Percentiles rank a stretch among this genome's conserved stretches.
Evolutionary conservation across 2,888 invertebrate species (phyloP).

Genomic region (Cotesia congregata): DNA sequence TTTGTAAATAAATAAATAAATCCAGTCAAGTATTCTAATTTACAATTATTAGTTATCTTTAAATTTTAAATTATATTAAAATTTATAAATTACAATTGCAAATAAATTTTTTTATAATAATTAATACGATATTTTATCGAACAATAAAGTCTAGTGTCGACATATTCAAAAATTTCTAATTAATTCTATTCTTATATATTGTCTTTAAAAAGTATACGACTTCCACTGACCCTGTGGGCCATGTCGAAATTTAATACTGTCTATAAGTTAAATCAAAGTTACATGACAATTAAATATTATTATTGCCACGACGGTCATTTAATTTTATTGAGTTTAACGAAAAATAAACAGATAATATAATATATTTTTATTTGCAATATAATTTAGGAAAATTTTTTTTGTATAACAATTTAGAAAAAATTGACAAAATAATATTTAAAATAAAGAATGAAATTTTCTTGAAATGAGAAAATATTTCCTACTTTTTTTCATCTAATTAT

Average conservation of each 20-base stretch:
- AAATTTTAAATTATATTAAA: slow-evolving; percentile 1
- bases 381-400: too few species aligned
- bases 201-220: neutral
- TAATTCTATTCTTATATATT: neutral
- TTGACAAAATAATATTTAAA: too few species aligned
- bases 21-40: too few species aligned
- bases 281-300: neutral
- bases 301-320: neutral
- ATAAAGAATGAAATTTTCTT: too few species aligned
- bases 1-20: neutral
- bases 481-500: too few species aligned
- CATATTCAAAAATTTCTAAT: neutral
- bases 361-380: too few species aligned
- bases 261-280: neutral
- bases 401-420: too few species aligned
- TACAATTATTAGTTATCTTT: neutral
- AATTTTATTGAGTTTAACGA: neutral
- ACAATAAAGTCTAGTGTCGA: neutral
- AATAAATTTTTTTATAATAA: neutral
- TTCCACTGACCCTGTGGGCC: neutral
- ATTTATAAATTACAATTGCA: neutral
- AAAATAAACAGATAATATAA: neutral
- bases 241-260: neutral
- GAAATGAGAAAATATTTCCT: too few species aligned
- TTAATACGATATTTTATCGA: neutral